These are phyloP conservation scores for Ophion ventricosus DNA, from an alignment of 2,888 invertebrate genomes.

Conservation along the genomic window DNA sequence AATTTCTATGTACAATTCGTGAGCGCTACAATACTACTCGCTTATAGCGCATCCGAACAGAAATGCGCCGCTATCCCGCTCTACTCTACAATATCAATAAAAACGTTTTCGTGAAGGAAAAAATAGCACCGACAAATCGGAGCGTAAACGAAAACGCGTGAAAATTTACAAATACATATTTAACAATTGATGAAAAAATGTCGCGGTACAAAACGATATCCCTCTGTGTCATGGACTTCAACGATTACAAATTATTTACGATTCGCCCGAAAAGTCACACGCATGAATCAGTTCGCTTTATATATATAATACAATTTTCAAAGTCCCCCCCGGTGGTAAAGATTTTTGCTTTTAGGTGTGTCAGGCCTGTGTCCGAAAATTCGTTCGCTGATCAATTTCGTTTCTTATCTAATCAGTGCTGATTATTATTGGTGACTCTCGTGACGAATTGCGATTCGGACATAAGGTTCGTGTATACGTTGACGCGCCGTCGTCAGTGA, in stretches of 20 bases:
- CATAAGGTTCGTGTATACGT: slow-evolving; percentile 70
- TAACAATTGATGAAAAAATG: slow-evolving; percentile 31
- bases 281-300: slow-evolving; percentile 36
- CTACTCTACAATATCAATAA: background rate
- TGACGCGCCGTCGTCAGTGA: slow-evolving; percentile 74
- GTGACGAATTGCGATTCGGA: slow-evolving; percentile 66
- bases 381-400: slow-evolving; percentile 10
- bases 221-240: slow-evolving; percentile 21
- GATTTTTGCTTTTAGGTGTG: background rate
- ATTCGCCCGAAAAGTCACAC: slow-evolving; percentile 40
- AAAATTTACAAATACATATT: slow-evolving; percentile 33
- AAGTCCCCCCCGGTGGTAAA: background rate
- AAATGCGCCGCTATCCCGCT: background rate
- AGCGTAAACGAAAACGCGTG: background rate
- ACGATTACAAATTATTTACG: slow-evolving; percentile 13
- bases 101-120: background rate
- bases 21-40: background rate
- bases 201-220: slow-evolving; percentile 35
- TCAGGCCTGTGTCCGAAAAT: background rate
- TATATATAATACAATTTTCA: slow-evolving; percentile 51
- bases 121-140: too few species aligned
- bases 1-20: slow-evolving; percentile 50
- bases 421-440: slow-evolving; percentile 54
- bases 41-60: background rate
- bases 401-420: slow-evolving; percentile 25